Conservation (phyloP, 2,888 invertebrate species). For the Pseudococcus longispinus region DNA sequence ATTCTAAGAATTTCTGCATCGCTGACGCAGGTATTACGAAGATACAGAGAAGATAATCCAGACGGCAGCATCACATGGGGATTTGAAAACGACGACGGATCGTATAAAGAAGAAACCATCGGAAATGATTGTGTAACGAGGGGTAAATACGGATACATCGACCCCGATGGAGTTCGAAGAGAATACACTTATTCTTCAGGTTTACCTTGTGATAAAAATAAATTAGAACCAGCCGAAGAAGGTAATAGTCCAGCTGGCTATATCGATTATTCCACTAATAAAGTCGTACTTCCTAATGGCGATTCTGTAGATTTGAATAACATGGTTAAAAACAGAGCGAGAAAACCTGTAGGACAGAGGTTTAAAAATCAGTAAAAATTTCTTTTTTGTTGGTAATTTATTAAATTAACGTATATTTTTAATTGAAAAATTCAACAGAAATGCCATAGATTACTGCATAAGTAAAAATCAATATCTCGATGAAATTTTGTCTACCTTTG, state of each 20-base stretch:
- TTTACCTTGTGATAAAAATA: constrained; percentile 71
- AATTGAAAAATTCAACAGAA: neutral
- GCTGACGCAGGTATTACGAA: constrained; percentile 62
- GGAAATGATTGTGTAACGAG: constrained; percentile 79
- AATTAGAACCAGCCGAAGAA: constrained; percentile 60
- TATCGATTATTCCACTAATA: constrained; percentile 77
- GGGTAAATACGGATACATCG: constrained; percentile 83
- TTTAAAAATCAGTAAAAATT: constrained; percentile 28
- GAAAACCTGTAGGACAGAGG: constrained; percentile 67
- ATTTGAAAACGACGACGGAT: constrained; percentile 86
- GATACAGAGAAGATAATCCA: constrained; percentile 78
- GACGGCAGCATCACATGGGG: constrained; percentile 88
- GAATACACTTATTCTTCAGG: constrained; percentile 86
- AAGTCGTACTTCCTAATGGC: constrained; percentile 75
- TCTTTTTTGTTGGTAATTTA: neutral
- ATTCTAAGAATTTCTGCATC: neutral
- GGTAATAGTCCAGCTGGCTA: constrained; percentile 65
- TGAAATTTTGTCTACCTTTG: neutral
- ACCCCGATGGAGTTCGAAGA: constrained; percentile 81
- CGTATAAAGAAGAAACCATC: constrained; percentile 83
- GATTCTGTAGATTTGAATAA: constrained; percentile 74
- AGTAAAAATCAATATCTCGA: neutral
- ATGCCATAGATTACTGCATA: neutral
- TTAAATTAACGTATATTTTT: neutral
- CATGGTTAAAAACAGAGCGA: constrained; percentile 74